phyloP scores from a whole-genome alignment of 2,113 vertebrate species.

The Amphiprion percula region DNA sequence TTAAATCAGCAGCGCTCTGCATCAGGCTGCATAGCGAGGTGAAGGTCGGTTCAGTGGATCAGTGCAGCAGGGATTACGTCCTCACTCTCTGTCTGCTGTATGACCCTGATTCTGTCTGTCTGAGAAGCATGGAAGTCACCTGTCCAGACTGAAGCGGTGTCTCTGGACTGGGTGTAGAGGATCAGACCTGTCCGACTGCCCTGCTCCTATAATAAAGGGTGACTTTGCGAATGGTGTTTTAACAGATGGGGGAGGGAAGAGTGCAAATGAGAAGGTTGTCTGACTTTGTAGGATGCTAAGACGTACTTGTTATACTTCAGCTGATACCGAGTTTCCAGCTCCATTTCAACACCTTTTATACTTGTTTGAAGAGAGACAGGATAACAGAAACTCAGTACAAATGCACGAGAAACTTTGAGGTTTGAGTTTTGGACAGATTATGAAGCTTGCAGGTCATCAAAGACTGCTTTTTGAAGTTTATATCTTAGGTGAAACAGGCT shows the following conservation, averaged over 20 bases:
- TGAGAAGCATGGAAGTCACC: conserved; percentile 33
- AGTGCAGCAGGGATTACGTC: conserved; percentile 67
- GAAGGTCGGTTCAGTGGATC: conserved; percentile 45
- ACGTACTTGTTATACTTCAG: too few relatives aligned
- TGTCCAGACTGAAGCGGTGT: conserved; percentile 47
- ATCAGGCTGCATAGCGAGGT: neutral
- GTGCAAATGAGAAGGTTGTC: neutral
- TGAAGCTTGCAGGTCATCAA: neutral
- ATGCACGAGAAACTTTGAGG: neutral
- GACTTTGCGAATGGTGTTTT: conserved; percentile 1
- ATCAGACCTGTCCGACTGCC: conserved; percentile 5
- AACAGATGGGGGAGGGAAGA: neutral
- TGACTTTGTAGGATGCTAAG: neutral
- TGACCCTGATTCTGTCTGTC: conserved; percentile 42
- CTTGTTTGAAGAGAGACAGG: conserved; percentile 24
- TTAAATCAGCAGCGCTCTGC: neutral
- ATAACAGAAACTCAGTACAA: conserved; percentile 11
- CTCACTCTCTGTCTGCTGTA: conserved; percentile 25
- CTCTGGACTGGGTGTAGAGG: conserved; percentile 10
- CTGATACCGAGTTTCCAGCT: conserved; percentile 18
- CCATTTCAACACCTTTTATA: conserved; percentile 4
- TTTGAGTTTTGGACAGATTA: neutral
- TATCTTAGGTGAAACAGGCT: neutral
- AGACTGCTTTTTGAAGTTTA: conserved; percentile 12
- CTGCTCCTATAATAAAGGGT: neutral